Conservation (phyloP, 1,140 invertebrate species). For the Drosophila nannoptera region DNA sequence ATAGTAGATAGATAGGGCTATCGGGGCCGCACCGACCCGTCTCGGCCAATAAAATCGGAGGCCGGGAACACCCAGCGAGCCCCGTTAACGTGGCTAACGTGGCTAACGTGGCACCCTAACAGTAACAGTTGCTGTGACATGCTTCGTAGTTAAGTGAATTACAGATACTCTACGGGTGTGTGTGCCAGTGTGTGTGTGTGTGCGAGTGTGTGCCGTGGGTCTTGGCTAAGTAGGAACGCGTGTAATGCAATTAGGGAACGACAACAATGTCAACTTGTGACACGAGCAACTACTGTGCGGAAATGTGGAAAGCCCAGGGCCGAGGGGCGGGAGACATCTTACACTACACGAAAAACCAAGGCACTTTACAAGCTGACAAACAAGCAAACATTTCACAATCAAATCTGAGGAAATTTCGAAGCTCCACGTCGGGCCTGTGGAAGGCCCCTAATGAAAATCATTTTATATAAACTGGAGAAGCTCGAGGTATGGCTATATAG, state of each 20-base stretch:
- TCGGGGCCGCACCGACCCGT: slow-evolving; percentile 1
- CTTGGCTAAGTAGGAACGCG: slow-evolving; percentile 66
- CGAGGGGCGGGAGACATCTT: no score
- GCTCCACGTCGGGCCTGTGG: no score
- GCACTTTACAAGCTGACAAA: neutral
- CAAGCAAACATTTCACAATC: neutral
- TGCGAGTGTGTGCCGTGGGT: slow-evolving; percentile 8
- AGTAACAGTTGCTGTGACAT: slow-evolving; percentile 29
- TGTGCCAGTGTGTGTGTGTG: neutral
- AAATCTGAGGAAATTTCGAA: no score
- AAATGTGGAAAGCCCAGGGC: slow-evolving; percentile 25
- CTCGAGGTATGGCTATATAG: no score
- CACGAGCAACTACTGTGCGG: slow-evolving; percentile 64
- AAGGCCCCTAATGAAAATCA: no score
- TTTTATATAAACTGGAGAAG: no score
- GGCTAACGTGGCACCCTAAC: no score
- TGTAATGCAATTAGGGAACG: slow-evolving; percentile 69
- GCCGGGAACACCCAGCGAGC: slow-evolving; percentile 61
- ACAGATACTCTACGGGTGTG: slow-evolving; percentile 22
- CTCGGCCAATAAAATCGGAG: slow-evolving; percentile 49
- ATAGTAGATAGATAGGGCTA: slow-evolving; percentile 50
- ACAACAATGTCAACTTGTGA: slow-evolving; percentile 51
- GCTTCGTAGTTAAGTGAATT: slow-evolving; percentile 24
- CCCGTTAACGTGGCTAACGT: slow-evolving; percentile 19
- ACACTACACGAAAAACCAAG: neutral